Base-by-base conservation (phyloP, 2,113 vertebrate genomes). In the Oceanodroma tethys region DNA sequence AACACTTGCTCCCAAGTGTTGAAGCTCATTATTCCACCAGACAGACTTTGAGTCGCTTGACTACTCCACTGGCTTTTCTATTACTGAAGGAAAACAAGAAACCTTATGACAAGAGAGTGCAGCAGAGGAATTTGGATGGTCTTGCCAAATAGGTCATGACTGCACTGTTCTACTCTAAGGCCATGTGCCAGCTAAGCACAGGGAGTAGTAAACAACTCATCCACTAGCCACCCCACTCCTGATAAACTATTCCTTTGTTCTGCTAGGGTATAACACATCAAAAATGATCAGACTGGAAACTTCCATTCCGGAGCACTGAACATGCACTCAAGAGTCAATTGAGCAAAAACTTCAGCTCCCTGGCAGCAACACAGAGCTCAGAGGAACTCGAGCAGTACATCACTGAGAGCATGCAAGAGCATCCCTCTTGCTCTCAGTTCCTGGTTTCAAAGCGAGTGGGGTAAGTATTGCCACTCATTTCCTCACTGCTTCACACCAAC, bases 81-180 rank as follows among this genome's bases (percentile, higher is more conserved):
- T 38, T 50, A 81, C 19, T 15, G 50, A 52, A 90, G 25, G 15
- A 74, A 88, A 95, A 70, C 9, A 70, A 62, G 36, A 66, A 76
- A 26, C 23, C 48, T 66, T 19, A 70, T 20, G 4, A 58, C 72
- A 91, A 86, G 9, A 13, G 40, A 67, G 6, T 10, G 8, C 25
- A 88, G 29, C 21, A 59, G 29, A 82, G 9, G 32, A 84, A 90
- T 66, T 83, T 20, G 34, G 36, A 79, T 30, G 15, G 59, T 67
- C 48, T 70, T 80, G 87, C 93, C 95, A 96, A 95, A 93, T 80
- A 75, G 91, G 79, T 89, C 95, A 92, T 10, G 22, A 60, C 52
- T 45, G 45, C 13, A 27, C 71, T 70, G n/a, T 79, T 85, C 78
- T 55, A 81, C 42, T 83, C 82, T 3, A 90, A 81, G 38, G 66